Conservation (phyloP, 2,797 vertebrate genomes). For the Anolis apletophallus region DNA sequence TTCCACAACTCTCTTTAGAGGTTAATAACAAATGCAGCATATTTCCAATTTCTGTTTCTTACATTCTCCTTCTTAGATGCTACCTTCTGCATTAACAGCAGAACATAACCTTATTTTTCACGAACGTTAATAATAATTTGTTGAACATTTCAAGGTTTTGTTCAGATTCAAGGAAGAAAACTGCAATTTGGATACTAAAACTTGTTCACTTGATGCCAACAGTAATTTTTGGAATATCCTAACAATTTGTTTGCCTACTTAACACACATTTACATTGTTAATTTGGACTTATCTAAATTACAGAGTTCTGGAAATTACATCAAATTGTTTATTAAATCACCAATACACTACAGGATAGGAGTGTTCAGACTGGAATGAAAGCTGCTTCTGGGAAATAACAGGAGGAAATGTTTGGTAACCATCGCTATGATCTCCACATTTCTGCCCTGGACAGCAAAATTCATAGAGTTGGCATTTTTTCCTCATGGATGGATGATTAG, state of each 20-base stretch:
- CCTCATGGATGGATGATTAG: background rate
- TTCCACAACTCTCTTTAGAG: background rate
- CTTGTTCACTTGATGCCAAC: constrained; percentile 58
- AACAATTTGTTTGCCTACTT: constrained; percentile 59
- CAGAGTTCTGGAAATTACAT: constrained; percentile 55
- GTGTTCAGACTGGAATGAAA: constrained; percentile 13
- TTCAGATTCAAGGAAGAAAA: constrained; percentile 59
- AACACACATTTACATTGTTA: constrained; percentile 52
- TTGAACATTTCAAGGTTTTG: constrained; percentile 35
- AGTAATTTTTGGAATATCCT: constrained; percentile 64
- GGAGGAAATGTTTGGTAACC: background rate
- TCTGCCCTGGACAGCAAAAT: background rate
- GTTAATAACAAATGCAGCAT: constrained; percentile 21
- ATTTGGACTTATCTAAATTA: constrained; percentile 58
- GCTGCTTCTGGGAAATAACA: background rate
- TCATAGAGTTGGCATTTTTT: background rate
- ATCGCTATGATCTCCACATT: background rate
- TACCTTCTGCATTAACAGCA: constrained; percentile 52
- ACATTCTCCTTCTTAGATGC: constrained; percentile 22
- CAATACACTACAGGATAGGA: constrained; percentile 30
- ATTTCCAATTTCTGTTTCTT: constrained; percentile 44
- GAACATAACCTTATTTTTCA: constrained; percentile 18
- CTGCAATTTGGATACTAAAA: constrained; percentile 61
- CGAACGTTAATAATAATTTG: background rate
- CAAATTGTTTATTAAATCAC: background rate